Percentiles rank a stretch among this genome's conserved stretches.
Conservation (phyloP, 2,888 invertebrate genomes). For the Cheilosia urbana region DNA sequence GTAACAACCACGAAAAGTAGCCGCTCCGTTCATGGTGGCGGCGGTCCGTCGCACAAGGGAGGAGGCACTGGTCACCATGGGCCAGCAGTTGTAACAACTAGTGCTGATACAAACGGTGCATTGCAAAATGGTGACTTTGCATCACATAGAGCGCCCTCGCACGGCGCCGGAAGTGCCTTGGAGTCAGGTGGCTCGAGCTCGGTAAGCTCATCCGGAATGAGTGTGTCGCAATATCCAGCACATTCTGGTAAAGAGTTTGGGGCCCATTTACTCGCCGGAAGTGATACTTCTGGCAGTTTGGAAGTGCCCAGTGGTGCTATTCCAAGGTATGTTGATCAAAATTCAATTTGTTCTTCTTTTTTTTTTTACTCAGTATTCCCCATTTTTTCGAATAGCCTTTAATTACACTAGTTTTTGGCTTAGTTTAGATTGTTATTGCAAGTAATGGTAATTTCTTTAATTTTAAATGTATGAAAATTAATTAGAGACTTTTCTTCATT, state of each 20-base stretch:
- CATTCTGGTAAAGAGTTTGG: conserved; percentile 78
- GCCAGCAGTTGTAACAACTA: conserved; percentile 76
- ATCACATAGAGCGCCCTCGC: conserved; percentile 80
- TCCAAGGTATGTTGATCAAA: conserved; percentile 78
- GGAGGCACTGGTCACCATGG: conserved; percentile 59
- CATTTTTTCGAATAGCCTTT: conserved; percentile 6
- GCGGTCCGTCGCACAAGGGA: conserved; percentile 49
- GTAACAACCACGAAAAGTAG: conserved; percentile 82
- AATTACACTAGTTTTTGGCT: conserved; percentile 15
- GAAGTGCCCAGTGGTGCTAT: conserved; percentile 82
- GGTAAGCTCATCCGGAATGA: conserved; percentile 76
- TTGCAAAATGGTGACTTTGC: conserved; percentile 83
- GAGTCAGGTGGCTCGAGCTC: conserved; percentile 79
- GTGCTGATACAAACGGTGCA: conserved; percentile 46
- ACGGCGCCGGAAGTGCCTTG: conserved; percentile 79
- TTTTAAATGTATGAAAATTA: too few species aligned
- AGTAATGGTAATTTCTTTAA: neutral
- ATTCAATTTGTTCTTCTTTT: neutral
- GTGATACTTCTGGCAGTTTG: conserved; percentile 80
- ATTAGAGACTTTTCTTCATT: too few species aligned
- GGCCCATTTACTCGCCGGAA: conserved; percentile 68
- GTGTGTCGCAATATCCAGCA: conserved; percentile 47
- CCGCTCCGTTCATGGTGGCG: conserved; percentile 78
- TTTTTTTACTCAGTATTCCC: neutral
- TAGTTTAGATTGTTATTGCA: conserved; percentile 8